Conservation (phyloP, 2,797 vertebrate species). For the Oreonectes daqikongensis region DNA sequence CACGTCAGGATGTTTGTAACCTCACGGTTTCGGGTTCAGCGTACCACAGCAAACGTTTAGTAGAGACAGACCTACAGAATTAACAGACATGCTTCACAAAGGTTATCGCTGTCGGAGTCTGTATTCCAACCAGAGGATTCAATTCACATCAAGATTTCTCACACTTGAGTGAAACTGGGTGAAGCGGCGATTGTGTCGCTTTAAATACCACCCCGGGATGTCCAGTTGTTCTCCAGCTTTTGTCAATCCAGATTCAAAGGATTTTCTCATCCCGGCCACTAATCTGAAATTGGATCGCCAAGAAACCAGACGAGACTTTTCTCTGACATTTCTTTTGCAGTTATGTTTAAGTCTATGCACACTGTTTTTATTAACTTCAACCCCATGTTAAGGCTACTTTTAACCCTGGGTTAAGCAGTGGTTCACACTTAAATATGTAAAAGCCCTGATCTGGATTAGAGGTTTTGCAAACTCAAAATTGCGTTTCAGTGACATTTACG, state of each 20-base stretch:
- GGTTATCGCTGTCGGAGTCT: conserved; percentile 72
- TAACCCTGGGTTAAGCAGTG: conserved; percentile 24
- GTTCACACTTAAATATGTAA: no score
- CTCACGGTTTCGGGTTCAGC: background rate
- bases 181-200: conserved; percentile 8
- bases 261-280: conserved; percentile 35
- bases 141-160: conserved; percentile 13
- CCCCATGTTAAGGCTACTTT: background rate
- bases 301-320: conserved; percentile 31
- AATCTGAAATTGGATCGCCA: conserved; percentile 58
- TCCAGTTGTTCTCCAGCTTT: conserved; percentile 32
- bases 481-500: no score
- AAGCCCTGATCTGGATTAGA: no score
- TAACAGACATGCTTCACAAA: conserved; percentile 73
- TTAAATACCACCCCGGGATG: conserved; percentile 38
- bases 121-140: conserved; percentile 46
- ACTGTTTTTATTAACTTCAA: conserved; percentile 9
- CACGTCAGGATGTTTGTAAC: conserved; percentile 23
- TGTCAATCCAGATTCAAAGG: conserved; percentile 53
- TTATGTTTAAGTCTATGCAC: conserved; percentile 4
- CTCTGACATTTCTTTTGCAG: background rate
- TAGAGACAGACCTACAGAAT: conserved; percentile 58
- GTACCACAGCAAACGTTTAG: background rate
- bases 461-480: no score
- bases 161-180: conserved; percentile 15